Base-by-base conservation (phyloP, 2,113 vertebrate genomes). In the Anoplopoma fimbria region DNA sequence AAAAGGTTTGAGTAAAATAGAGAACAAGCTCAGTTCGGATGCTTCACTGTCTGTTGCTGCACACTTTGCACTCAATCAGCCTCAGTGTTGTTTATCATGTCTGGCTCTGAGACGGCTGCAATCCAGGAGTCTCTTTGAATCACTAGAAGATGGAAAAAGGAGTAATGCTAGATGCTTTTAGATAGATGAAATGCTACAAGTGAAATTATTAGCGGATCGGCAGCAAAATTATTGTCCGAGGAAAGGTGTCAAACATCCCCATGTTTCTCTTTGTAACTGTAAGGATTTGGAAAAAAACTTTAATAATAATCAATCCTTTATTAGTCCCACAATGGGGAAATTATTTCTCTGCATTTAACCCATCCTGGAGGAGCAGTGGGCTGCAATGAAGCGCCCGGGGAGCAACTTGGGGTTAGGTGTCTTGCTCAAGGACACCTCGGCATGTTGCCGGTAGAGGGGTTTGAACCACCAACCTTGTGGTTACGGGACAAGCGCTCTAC, bases 1-100 rank as follows among this genome's bases (percentile, higher is more conserved):
- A 79, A 84, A 61, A 58, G 67, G 71, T 91, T 80, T 55, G 69
- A 72, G 71, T 89, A 84, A 88, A 91, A 87, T 87, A 89, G 85
- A 79, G 79, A 71, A 62, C 12, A 1, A 67, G 79, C 81, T 81
- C 69, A 62, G 80, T 76, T 87, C 60, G 58, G 79, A 79, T 84
- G 78, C 55, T 67, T 84, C 27, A 6, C 75, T 64, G 70, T 71
- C 75, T 80, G 38, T 69, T 70, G 74, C 85, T 40, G 84, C 87
- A 79, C 79, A 64, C 73, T 88, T 76, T 84, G 85, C 81, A 77
- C 77, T 87, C 85, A 81, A 61, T 86, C 77, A 81, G 79, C 65
- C 74, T 82, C 55, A 31, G 70, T 73, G 38, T 76, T 86, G 84
- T 84, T 87, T 69, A 86, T 88, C 75, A 64, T 45, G 80, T 83